These are phyloP conservation scores for Fragum whitleyi DNA, from an alignment of 2,888 invertebrate genomes.

Conservation along the genomic window DNA sequence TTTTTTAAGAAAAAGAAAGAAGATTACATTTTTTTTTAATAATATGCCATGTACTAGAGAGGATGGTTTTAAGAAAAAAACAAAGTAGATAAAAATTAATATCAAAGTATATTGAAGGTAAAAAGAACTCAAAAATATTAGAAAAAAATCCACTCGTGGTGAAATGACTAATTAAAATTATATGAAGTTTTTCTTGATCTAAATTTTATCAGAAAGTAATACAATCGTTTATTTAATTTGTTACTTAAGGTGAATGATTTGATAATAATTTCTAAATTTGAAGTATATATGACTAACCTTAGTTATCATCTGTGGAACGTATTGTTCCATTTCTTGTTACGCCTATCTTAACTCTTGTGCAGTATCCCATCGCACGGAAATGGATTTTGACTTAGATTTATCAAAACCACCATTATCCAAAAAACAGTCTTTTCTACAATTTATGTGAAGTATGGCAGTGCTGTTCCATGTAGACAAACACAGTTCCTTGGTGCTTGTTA, in stretches of 20 bases:
- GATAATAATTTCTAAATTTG: conserved; percentile 1
- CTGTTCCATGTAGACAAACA: background rate
- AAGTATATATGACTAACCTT: conserved; percentile 3
- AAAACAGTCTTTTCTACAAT: conserved; percentile 14
- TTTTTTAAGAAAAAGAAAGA: background rate
- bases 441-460: conserved; percentile 10
- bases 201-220: background rate
- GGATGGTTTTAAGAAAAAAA: too few species aligned
- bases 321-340: background rate
- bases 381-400: background rate
- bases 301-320: background rate
- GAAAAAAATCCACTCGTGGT: background rate
- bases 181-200: background rate
- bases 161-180: background rate
- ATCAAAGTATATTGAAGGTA: background rate
- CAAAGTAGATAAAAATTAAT: background rate
- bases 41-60: too few species aligned
- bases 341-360: background rate
- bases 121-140: background rate
- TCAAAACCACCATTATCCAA: background rate
- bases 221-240: background rate
- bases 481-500: background rate
- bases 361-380: conserved; percentile 1
- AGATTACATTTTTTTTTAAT: too few species aligned
- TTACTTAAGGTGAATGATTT: background rate